These are phyloP conservation scores for Salvelinus fontinalis DNA, from an alignment of 2,113 vertebrate genomes.

Conservation along the genomic window DNA sequence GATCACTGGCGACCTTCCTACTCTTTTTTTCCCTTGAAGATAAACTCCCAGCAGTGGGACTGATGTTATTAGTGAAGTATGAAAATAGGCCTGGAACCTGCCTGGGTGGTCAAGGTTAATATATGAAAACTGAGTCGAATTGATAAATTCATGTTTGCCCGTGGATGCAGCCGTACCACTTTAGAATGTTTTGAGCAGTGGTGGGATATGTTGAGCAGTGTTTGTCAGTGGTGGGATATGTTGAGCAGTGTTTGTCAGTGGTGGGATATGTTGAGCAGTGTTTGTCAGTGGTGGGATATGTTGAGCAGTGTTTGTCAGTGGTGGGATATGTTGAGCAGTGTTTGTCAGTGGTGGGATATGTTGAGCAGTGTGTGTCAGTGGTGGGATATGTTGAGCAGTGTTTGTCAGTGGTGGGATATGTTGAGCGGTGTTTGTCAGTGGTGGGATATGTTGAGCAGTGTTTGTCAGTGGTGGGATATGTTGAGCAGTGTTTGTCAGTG, in stretches of 20 bases:
- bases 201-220: slow-evolving; percentile 12
- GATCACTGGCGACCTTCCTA: slow-evolving; percentile 19
- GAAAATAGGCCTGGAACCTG: background rate
- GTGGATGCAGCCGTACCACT: background rate
- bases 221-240: background rate
- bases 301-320: slow-evolving; percentile 12
- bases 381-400: background rate
- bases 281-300: background rate
- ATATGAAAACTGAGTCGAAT: background rate
- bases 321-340: background rate
- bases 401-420: background rate
- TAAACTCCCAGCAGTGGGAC: background rate
- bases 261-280: background rate
- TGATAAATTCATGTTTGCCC: background rate
- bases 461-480: background rate
- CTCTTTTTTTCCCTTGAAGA: slow-evolving; percentile 28
- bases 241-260: slow-evolving; percentile 9
- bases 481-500: slow-evolving; percentile 10
- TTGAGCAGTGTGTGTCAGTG: slow-evolving; percentile 10
- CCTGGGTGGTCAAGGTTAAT: background rate
- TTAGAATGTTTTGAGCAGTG: background rate
- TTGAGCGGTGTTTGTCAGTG: slow-evolving; percentile 11
- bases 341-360: background rate
- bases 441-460: background rate
- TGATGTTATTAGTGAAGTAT: slow-evolving; percentile 4